Evolutionary conservation across 1,140 invertebrate species (phyloP).

Genomic region (Whitmania pigra): DNA sequence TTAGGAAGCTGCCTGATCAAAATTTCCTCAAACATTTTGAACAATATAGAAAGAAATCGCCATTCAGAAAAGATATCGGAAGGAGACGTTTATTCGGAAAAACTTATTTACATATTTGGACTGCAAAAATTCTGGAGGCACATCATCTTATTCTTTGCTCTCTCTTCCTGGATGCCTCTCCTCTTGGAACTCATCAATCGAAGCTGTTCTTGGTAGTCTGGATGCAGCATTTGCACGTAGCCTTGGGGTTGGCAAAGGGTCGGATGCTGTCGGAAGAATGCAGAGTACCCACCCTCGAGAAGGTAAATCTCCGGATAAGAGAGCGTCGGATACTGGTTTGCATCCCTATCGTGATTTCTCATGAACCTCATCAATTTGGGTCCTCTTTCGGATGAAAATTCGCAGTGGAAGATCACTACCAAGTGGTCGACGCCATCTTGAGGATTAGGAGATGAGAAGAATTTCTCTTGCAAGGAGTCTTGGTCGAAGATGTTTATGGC

Average conservation of each 20-base stretch:
- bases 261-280: conserved; percentile 51
- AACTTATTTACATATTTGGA: no score
- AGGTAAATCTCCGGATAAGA: conserved; percentile 83
- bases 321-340: conserved; percentile 70
- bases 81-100: no score
- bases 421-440: not conserved
- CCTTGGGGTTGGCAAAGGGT: conserved; percentile 60
- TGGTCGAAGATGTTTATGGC: conserved; percentile 14
- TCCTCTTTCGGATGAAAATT: conserved; percentile 82
- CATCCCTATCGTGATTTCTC: conserved; percentile 61
- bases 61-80: no score
- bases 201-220: conserved; percentile 58
- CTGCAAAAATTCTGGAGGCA: no score
- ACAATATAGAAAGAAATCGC: no score
- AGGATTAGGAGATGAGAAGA: not conserved
- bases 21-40: no score
- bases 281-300: conserved; percentile 76
- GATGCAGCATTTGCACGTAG: conserved; percentile 66
- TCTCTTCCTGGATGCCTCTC: conserved; percentile 51
- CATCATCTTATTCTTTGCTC: conserved; percentile 29
- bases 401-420: conserved; percentile 84
- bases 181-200: conserved; percentile 57
- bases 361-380: conserved; percentile 71
- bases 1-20: no score
- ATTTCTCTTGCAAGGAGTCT: conserved; percentile 36